Base-by-base conservation (phyloP, 1,140 invertebrate genomes). In the Scylla paramamosain region DNA sequence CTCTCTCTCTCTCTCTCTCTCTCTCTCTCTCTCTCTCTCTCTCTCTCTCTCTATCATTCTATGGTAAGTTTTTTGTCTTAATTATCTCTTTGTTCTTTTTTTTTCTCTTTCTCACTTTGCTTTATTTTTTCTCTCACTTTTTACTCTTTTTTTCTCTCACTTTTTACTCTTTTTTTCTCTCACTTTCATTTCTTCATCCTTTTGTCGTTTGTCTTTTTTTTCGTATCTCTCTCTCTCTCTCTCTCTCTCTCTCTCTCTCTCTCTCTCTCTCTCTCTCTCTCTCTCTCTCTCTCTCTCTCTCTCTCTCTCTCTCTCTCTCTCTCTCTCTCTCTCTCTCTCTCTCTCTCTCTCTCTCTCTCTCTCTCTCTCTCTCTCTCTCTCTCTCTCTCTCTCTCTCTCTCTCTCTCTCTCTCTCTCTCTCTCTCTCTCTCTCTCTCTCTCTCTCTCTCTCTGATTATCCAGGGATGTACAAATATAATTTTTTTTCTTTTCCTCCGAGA, bases 361-460 rank as follows among this genome's bases (percentile, higher is more conserved):
- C 52, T 59, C 52, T 77, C 90, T 77, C 14, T 92, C 28, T 92
- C 59, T 92, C 59, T 77, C 31, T 92, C 31, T 92, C 91, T 59
- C 20, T 46, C 87, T 89, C 14, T 59, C 29, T 28, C 28, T 29
- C 52, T 89, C 45, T 48, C 20, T 48, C 87, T 89, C 87, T 46
- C 87, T 59, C 52, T 59, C 52, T 59, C 52, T 59, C 52, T 59
- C 52, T 59, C 52, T 59, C 52, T 59, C 52, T 59, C 52, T 77
- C 90, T 77, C 14, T 92, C 28, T 92, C 59, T 92, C 59, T 77
- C 31, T 92, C 31, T 92, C 91, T 59, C 20, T 46, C 87, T 89
- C 20, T 59, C 52, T 16, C 20, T 59, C 52, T 59, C 52, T 20
- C 52, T 16, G 12, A 16, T 59, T 39, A 2, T 39, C 39, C 6